These are phyloP conservation scores for Eubasilissa regina DNA, from an alignment of 1,140 invertebrate genomes.

Conservation along the genomic window DNA sequence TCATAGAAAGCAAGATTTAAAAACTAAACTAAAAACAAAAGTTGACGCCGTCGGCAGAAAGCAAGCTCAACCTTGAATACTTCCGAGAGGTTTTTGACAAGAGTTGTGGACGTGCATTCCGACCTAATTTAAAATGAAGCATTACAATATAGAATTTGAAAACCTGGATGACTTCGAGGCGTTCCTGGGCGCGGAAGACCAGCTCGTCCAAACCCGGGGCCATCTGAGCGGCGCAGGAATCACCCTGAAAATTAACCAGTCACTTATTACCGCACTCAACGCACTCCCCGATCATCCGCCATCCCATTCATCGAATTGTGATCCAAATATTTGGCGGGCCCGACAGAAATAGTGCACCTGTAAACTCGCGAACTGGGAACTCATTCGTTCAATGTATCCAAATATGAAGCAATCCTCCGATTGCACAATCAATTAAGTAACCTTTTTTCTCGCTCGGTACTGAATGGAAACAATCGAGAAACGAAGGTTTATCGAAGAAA, in stretches of 20 bases:
- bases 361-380: background rate
- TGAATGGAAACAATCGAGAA: conserved; percentile 4
- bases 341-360: conserved; percentile 42
- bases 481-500: conserved; percentile 1
- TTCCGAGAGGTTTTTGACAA: no score
- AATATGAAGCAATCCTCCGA: conserved; percentile 42
- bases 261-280: conserved; percentile 4
- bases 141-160: no score
- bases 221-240: conserved; percentile 32
- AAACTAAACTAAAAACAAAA: no score
- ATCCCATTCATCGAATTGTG: conserved; percentile 23
- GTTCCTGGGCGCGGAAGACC: conserved; percentile 49
- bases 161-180: conserved; percentile 53
- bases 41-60: no score
- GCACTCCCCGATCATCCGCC: background rate
- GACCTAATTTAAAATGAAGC: no score
- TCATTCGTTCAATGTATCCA: conserved; percentile 1
- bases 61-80: no score
- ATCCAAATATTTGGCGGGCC: conserved; percentile 49
- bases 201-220: conserved; percentile 56
- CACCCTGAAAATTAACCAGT: conserved; percentile 35
- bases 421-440: conserved; percentile 51
- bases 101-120: no score
- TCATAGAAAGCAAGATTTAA: no score
- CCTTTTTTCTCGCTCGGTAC: background rate